A percentile compares a stretch with the other conserved stretches of the same genome.
These are phyloP conservation scores for Drosophila yakuba DNA, from an alignment of 1,140 invertebrate species.

Conservation along the genomic window DNA sequence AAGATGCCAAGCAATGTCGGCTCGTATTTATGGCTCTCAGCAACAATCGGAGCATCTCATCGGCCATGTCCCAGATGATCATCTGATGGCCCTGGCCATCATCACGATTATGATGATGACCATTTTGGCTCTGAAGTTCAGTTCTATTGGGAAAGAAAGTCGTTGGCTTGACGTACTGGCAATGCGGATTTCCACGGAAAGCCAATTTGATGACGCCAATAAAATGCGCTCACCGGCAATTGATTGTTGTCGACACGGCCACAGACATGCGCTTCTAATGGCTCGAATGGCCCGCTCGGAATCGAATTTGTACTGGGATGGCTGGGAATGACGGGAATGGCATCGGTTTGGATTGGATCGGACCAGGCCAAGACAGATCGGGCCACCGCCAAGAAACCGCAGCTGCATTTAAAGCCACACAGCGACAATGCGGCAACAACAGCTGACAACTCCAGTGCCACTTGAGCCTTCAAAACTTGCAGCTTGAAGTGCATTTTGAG, in stretches of 20 bases:
- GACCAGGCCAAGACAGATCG: conserved; percentile 9
- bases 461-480: conserved; percentile 73
- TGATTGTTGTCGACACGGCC: conserved; percentile 70
- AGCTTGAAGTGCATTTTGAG: conserved; percentile 71
- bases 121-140: conserved; percentile 68
- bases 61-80: conserved; percentile 37
- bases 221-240: conserved; percentile 80
- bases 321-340: no score
- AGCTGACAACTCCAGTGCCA: conserved; percentile 76
- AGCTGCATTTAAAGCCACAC: conserved; percentile 52
- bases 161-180: conserved; percentile 16
- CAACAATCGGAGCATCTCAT: conserved; percentile 11
- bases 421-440: conserved; percentile 31
- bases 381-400: conserved; percentile 50
- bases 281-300: conserved; percentile 35
- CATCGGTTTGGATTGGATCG: conserved; percentile 1
- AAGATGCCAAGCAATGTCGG: conserved; percentile 32
- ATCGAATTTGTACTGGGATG: neutral
- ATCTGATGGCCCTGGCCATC: conserved; percentile 17
- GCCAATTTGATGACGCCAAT: conserved; percentile 78
- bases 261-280: conserved; percentile 78
- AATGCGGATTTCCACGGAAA: conserved; percentile 70
- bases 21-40: conserved; percentile 69
- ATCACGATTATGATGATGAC: conserved; percentile 59
- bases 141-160: conserved; percentile 80